Conservation (phyloP, 1,140 invertebrate species). For the Drosophila repleta region DNA sequence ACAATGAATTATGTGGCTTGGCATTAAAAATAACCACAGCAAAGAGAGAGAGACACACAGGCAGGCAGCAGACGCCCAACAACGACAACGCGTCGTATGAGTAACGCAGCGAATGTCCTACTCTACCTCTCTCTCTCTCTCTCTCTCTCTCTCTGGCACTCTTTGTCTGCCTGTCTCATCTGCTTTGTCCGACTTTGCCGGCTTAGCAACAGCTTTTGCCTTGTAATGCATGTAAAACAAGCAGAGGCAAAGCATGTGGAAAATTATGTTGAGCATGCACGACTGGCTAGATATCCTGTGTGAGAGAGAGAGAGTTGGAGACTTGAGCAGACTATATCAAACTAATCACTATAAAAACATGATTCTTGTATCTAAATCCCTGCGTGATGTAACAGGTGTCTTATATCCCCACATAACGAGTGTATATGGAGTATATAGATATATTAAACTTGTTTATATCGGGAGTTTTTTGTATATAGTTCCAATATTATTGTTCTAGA, state of each 20-base stretch:
- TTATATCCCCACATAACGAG: no score
- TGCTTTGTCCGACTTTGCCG: slow-evolving; percentile 2
- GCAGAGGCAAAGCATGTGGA: background rate
- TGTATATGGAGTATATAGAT: no score
- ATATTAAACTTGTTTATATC: no score
- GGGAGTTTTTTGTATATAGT: no score
- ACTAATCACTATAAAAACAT: no score
- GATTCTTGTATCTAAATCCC: no score
- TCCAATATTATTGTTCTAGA: no score
- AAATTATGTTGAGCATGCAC: background rate
- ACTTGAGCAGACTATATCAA: no score
- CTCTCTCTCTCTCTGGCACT: background rate
- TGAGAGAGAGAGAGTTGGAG: no score
- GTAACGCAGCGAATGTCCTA: slow-evolving; percentile 52
- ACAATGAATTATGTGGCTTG: slow-evolving; percentile 79
- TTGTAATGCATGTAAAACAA: slow-evolving; percentile 7
- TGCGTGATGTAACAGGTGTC: no score
- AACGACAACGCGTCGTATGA: slow-evolving; percentile 62
- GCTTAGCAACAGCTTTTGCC: slow-evolving; percentile 27
- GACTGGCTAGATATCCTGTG: slow-evolving; percentile 1
- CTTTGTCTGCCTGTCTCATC: background rate
- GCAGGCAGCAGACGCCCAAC: slow-evolving; percentile 7
- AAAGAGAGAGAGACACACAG: slow-evolving; percentile 1
- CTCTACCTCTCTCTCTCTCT: slow-evolving; percentile 1
- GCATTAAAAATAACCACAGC: slow-evolving; percentile 72